These are phyloP conservation scores for Bos javanicus DNA, from an alignment of 2,113 vertebrate species.

Conservation along the genomic window DNA sequence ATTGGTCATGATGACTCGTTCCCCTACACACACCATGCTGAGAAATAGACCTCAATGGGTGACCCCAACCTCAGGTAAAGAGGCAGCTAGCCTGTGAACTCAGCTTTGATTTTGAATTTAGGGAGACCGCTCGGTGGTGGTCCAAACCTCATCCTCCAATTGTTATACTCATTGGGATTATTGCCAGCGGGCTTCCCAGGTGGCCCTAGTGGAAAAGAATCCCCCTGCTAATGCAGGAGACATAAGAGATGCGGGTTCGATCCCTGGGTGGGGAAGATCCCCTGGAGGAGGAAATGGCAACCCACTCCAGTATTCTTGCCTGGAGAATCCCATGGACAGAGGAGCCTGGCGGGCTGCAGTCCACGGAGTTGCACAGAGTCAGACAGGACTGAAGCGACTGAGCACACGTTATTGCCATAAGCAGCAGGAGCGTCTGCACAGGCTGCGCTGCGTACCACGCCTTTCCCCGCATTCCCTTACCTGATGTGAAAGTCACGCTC, in stretches of 20 bases:
- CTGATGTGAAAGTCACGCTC: neutral
- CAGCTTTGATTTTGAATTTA: neutral
- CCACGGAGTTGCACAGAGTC: neutral
- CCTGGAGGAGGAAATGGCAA: neutral
- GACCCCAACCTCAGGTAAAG: neutral
- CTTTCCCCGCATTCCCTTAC: neutral
- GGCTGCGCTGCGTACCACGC: fast-evolving
- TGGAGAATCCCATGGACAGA: neutral
- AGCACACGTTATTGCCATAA: neutral
- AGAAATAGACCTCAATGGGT: neutral
- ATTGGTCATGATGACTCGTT: fast-evolving
- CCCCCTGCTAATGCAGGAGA: no score
- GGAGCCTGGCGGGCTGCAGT: neutral
- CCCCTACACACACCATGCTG: neutral
- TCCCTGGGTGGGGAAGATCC: neutral
- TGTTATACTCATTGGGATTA: neutral
- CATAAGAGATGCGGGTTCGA: fast-evolving
- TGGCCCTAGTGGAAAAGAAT: neutral
- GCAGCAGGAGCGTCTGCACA: fast-evolving
- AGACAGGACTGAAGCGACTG: fast-evolving
- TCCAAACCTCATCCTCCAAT: no score
- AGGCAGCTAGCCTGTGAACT: neutral
- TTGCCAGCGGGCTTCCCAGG: neutral
- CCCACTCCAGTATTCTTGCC: neutral
- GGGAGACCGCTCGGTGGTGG: no score